Base-by-base conservation (phyloP, 2,888 invertebrate genomes). In the Pollenia amentaria region DNA sequence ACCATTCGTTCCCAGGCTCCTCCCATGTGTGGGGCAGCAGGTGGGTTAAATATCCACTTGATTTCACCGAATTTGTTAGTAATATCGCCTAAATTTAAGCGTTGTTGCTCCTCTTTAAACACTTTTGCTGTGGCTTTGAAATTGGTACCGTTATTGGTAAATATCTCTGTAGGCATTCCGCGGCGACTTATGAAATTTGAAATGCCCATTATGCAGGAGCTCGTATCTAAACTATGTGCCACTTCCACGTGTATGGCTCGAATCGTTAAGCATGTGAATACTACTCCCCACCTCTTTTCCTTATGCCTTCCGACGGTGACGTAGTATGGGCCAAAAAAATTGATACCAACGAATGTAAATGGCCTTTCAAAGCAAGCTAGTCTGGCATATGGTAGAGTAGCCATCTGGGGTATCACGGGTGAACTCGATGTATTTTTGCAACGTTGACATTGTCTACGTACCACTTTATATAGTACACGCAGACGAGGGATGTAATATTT, bases 271-370 rank as follows among this genome's bases (percentile, higher is more conserved):
- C 88, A 88, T 0, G 88, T 88, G 44, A 88, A 88, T 65, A 87
- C 60, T 16, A 82, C 87, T 2, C 88, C 87, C 89, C 87, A 89
- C 48, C 85, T 72, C 16, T 89, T 89, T 46, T 88, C 87, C 8
- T 70, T 64, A 4, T 79, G 78, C 57, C 84, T 69, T 14, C 88
- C 85, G 38, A 88, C 65, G 12, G 73, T 83, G 4, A 85, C 84
- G 21, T 65, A 65, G 21, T 21, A 21, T 21, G 88, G 88, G 1
- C 87, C 88, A 62, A 89, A 89, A 51, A 85, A 89, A 16, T 89
- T 40, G 3, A 70, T 55, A 12, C 16, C 16, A 10, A 55, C 38
- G 8, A 40, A 70, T 18, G 53, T 53, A 18, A 55, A 67, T 2
- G 42, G 40, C 0, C 55, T 11, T 29, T 64, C 42, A 55, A 67